phyloP scores from a whole-genome alignment of 2,113 vertebrate species.

The Vombatus ursinus region DNA sequence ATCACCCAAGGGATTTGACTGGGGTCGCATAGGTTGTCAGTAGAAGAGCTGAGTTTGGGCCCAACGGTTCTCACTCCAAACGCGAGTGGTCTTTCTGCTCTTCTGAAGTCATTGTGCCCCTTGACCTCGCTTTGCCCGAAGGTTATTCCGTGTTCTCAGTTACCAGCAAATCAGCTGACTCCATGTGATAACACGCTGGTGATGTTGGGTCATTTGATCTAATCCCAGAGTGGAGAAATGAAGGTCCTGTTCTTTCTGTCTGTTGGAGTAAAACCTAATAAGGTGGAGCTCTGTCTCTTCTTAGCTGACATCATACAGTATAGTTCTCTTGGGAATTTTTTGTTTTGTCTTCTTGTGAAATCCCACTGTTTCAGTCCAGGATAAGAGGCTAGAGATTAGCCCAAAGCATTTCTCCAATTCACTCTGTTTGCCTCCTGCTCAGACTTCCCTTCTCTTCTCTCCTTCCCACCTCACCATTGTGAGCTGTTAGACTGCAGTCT shows the following conservation, averaged over 20 bases:
- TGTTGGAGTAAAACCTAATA: background rate
- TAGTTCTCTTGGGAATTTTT: background rate
- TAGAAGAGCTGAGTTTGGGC: background rate
- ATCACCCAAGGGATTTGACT: background rate
- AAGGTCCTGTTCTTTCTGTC: background rate
- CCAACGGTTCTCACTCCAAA: background rate
- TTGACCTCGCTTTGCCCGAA: background rate
- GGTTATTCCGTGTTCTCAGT: background rate
- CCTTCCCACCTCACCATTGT: background rate
- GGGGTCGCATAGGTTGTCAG: background rate
- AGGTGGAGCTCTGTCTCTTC: background rate
- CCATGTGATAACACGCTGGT: too few relatives aligned
- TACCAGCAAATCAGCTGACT: background rate
- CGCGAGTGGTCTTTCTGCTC: background rate
- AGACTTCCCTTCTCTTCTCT: background rate
- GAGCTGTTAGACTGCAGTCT: background rate
- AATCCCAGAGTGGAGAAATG: background rate
- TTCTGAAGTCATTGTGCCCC: background rate
- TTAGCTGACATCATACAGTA: background rate
- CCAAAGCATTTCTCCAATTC: background rate
- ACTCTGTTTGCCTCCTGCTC: background rate
- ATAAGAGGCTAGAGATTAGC: background rate
- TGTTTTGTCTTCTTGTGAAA: background rate
- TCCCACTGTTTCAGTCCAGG: background rate
- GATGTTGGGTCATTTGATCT: background rate